Evolutionary conservation across 2,888 invertebrate species (phyloP).

Genomic region (Thera obeliscata): DNA sequence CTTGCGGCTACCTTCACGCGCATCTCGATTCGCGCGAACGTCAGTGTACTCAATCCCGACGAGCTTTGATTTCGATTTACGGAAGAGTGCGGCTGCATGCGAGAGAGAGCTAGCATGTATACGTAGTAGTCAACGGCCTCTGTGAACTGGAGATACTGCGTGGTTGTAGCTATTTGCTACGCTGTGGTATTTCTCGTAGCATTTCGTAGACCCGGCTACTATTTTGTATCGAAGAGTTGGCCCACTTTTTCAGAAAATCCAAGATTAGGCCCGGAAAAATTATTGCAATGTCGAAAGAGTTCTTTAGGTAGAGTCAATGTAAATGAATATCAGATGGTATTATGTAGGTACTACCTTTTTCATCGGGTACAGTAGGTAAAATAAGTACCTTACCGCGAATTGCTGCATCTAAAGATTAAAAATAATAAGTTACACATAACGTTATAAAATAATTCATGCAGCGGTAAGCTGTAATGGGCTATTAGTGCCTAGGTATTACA

Average conservation of each 20-base stretch:
- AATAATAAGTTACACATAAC: background rate
- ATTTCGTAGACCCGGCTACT: slow-evolving; percentile 48
- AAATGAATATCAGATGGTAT: background rate
- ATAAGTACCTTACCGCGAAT: too few species aligned
- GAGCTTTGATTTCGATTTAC: slow-evolving; percentile 85
- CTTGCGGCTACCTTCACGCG: slow-evolving; percentile 64
- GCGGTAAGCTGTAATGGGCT: background rate
- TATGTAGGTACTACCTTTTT: too few species aligned
- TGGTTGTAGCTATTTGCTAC: slow-evolving; percentile 56
- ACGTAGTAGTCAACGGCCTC: slow-evolving; percentile 81
- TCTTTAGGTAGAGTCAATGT: background rate
- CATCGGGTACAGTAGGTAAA: background rate
- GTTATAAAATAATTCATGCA: background rate
- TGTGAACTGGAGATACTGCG: slow-evolving; percentile 57
- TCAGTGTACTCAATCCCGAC: slow-evolving; percentile 75
- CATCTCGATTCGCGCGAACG: slow-evolving; percentile 59
- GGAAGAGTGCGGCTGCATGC: slow-evolving; percentile 75
- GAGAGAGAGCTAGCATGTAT: slow-evolving; percentile 59
- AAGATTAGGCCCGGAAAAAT: slow-evolving; percentile 4
- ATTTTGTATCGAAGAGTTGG: slow-evolving; percentile 19
- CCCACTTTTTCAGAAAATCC: slow-evolving; percentile 22
- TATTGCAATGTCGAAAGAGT: slow-evolving; percentile 12
- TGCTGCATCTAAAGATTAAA: background rate
- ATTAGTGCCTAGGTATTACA: too few species aligned
- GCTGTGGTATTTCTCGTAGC: slow-evolving; percentile 68